Conservation (phyloP, 1,140 invertebrate species). For the Oedothorax gibbosus region DNA sequence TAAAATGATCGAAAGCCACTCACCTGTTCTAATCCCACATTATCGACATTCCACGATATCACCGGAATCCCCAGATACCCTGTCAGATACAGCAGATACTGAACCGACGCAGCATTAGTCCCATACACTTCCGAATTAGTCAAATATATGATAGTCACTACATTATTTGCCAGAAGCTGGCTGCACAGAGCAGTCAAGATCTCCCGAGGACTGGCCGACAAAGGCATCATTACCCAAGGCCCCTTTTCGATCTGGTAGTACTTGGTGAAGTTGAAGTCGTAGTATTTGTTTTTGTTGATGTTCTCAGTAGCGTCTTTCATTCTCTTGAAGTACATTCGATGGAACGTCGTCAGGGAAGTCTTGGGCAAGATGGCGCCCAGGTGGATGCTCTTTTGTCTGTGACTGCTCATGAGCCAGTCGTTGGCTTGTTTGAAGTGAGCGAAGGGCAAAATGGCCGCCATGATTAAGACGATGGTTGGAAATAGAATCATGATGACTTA, state of each 20-base stretch:
- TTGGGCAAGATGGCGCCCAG: constrained; percentile 78
- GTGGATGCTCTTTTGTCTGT: constrained; percentile 41
- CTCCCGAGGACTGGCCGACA: constrained; percentile 80
- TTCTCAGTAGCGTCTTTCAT: constrained; percentile 73
- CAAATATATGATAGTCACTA: constrained; percentile 91
- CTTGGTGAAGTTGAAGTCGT: constrained; percentile 53
- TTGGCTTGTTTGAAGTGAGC: neutral
- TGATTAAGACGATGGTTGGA: neutral
- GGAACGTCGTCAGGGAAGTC: constrained; percentile 75
- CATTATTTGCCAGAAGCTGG: constrained; percentile 84
- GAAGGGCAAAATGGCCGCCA: constrained; percentile 5
- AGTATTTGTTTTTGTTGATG: constrained; percentile 72
- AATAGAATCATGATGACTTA: neutral
- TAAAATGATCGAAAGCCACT: neutral
- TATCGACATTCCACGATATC: constrained; percentile 93
- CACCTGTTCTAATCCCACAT: constrained; percentile 83
- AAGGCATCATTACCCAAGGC: constrained; percentile 26
- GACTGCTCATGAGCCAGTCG: constrained; percentile 24
- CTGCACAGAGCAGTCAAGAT: constrained; percentile 81
- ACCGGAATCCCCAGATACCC: constrained; percentile 88
- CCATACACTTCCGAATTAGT: constrained; percentile 92
- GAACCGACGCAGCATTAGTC: constrained; percentile 88
- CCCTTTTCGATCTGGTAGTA: constrained; percentile 24
- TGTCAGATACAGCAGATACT: constrained; percentile 92
- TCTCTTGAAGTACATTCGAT: constrained; percentile 76